Conservation (phyloP, 1,140 invertebrate species). For the Euschistus heros region DNA sequence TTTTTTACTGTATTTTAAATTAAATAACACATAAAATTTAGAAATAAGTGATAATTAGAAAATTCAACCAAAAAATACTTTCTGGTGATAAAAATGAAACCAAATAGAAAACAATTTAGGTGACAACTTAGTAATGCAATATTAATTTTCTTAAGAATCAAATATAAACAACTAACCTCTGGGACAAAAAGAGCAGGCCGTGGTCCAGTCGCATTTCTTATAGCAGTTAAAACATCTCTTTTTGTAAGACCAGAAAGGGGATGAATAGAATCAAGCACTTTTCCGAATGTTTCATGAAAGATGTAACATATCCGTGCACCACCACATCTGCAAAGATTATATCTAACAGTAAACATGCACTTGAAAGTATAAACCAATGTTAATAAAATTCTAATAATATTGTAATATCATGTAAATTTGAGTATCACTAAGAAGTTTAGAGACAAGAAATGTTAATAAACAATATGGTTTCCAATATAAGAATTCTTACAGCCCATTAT, state of each 20-base stretch:
- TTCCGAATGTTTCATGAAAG: slow-evolving; percentile 96
- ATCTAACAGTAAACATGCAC: too few relatives aligned
- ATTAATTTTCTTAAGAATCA: not conserved
- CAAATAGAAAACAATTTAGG: not conserved
- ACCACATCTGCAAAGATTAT: slow-evolving; percentile 59
- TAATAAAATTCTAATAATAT: too few relatives aligned
- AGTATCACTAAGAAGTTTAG: too few relatives aligned
- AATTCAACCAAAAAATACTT: too few relatives aligned
- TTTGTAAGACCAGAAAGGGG: slow-evolving; percentile 84
- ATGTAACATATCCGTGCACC: slow-evolving; percentile 98
- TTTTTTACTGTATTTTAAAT: too few relatives aligned
- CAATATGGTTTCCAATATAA: too few relatives aligned
- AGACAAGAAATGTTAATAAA: too few relatives aligned
- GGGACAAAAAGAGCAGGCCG: slow-evolving; percentile 94
- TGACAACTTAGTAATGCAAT: not conserved
- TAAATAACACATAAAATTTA: not conserved
- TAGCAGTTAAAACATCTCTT: slow-evolving; percentile 94
- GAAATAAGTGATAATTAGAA: not conserved
- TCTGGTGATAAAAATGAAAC: too few relatives aligned
- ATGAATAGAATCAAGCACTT: slow-evolving; percentile 85
- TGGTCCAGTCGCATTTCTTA: slow-evolving; percentile 95
- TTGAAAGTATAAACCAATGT: too few relatives aligned
- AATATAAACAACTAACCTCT: slow-evolving; percentile 47
- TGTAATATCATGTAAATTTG: too few relatives aligned
- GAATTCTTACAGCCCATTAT: too few relatives aligned